These are phyloP conservation scores for Parambassis ranga DNA, from an alignment of 2,797 vertebrate genomes.

Conservation along the genomic window DNA sequence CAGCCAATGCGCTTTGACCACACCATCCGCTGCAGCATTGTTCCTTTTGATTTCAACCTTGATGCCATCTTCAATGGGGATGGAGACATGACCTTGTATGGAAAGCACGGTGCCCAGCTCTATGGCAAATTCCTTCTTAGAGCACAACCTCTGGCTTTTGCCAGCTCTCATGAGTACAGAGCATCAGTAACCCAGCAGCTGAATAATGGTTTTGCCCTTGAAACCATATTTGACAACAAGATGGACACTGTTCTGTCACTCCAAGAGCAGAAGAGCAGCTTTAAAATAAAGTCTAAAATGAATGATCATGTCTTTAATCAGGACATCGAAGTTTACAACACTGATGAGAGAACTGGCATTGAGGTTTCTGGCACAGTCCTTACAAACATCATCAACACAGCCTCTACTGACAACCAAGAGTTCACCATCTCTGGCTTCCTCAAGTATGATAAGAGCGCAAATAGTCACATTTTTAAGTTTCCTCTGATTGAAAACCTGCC, in stretches of 20 bases:
- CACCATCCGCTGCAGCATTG: slow-evolving; percentile 76
- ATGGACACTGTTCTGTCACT: slow-evolving; percentile 36
- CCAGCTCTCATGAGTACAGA: slow-evolving; percentile 87
- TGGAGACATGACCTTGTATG: slow-evolving; percentile 81
- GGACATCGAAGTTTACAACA: slow-evolving; percentile 85
- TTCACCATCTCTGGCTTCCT: slow-evolving; percentile 85
- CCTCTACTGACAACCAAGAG: slow-evolving; percentile 81
- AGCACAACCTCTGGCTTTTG: slow-evolving; percentile 86
- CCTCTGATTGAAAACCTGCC: slow-evolving; percentile 84
- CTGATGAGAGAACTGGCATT: slow-evolving; percentile 81
- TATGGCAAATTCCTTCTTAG: slow-evolving; percentile 88
- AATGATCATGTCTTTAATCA: slow-evolving; percentile 87
- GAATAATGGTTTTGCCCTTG: slow-evolving; percentile 62
- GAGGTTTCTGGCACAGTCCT: slow-evolving; percentile 81
- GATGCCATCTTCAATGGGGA: slow-evolving; percentile 85
- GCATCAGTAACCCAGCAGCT: slow-evolving; percentile 82
- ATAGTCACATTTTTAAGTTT: slow-evolving; percentile 84
- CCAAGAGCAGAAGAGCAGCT: slow-evolving; percentile 55
- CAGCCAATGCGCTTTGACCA: slow-evolving; percentile 84
- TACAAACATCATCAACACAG: slow-evolving; percentile 78
- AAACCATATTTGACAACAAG: slow-evolving; percentile 46
- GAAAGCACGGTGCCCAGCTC: slow-evolving; percentile 87
- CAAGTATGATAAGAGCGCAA: slow-evolving; percentile 92
- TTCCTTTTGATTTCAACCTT: slow-evolving; percentile 86
- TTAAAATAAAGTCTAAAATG: slow-evolving; percentile 86